Evolutionary conservation across 1,140 invertebrate genomes (phyloP).

Genomic region (Drosophila guanche): DNA sequence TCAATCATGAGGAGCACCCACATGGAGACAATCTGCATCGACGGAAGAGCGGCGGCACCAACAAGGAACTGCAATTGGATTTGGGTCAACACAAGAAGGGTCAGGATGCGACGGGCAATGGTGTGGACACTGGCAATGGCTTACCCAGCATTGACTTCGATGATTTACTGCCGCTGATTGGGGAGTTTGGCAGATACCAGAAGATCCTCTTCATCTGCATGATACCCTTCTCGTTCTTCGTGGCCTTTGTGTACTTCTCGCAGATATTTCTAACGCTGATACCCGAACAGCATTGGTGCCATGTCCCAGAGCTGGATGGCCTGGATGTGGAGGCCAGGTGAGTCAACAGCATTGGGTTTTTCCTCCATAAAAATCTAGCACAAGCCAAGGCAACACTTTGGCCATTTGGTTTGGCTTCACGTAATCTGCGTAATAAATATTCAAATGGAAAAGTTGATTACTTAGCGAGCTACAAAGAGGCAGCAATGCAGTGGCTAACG

Average conservation of each 20-base stretch:
- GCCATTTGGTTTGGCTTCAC: conserved; percentile 24
- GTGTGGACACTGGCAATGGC: not conserved
- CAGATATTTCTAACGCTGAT: conserved; percentile 93
- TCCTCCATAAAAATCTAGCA: conserved; percentile 1
- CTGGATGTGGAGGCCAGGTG: conserved; percentile 88
- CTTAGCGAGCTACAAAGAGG: conserved; percentile 3
- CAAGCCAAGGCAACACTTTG: conserved; percentile 22
- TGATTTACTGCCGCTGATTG: conserved; percentile 91
- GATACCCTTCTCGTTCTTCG: conserved; percentile 93
- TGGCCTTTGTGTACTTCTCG: conserved; percentile 93
- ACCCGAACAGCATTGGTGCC: conserved; percentile 92
- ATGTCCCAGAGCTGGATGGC: conserved; percentile 87
- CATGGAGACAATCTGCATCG: conserved; percentile 55
- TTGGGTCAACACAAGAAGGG: conserved; percentile 39
- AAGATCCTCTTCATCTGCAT: conserved; percentile 92
- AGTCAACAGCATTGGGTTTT: conserved; percentile 60
- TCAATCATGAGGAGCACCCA: conserved; percentile 58
- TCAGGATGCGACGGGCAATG: conserved; percentile 12
- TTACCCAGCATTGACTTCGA: conserved; percentile 89
- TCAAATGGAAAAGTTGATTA: conserved; percentile 36
- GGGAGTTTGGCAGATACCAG: conserved; percentile 95
- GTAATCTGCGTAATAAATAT: conserved; percentile 48
- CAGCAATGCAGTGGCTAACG: conserved; percentile 22
- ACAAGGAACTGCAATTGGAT: conserved; percentile 67
- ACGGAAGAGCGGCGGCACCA: conserved; percentile 70